Conservation (phyloP, 2,797 vertebrate genomes). For the Cottoperca gobio region DNA sequence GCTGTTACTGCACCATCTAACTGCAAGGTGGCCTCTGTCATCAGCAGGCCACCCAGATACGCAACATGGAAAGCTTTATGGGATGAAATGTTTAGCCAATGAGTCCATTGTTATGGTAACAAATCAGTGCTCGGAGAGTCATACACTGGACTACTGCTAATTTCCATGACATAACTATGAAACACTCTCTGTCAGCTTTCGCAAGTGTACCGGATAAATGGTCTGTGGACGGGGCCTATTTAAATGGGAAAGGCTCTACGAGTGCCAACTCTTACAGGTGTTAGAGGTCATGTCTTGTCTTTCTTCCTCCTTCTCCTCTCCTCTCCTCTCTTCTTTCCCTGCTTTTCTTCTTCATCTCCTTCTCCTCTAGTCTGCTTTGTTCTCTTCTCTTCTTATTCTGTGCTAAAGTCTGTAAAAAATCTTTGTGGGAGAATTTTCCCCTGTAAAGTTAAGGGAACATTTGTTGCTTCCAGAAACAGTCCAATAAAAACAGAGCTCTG, state of each 20-base stretch:
- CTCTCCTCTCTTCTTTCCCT: conserved; percentile 11
- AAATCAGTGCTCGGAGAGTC: conserved; percentile 32
- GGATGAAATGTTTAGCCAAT: conserved; percentile 39
- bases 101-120: conserved; percentile 43
- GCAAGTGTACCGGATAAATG: conserved; percentile 5
- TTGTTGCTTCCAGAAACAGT: conserved; percentile 75
- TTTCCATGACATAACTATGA: conserved; percentile 50
- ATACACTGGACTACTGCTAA: conserved; percentile 27
- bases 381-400: conserved; percentile 13
- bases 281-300: conserved; percentile 11
- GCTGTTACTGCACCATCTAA: neutral
- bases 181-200: conserved; percentile 34
- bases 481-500: conserved; percentile 76
- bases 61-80: conserved; percentile 22
- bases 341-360: neutral
- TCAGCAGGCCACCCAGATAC: conserved; percentile 8
- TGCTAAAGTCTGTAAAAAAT: conserved; percentile 54
- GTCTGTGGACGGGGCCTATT: conserved; percentile 13
- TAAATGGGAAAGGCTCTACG: conserved; percentile 46
- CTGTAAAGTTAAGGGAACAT: conserved; percentile 72
- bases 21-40: conserved; percentile 13
- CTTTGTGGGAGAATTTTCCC: conserved; percentile 68
- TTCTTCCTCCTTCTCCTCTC: conserved; percentile 2
- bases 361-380: neutral
- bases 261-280: conserved; percentile 22